Conservation (phyloP, 1,140 invertebrate genomes). For the Halesus radiatus region DNA sequence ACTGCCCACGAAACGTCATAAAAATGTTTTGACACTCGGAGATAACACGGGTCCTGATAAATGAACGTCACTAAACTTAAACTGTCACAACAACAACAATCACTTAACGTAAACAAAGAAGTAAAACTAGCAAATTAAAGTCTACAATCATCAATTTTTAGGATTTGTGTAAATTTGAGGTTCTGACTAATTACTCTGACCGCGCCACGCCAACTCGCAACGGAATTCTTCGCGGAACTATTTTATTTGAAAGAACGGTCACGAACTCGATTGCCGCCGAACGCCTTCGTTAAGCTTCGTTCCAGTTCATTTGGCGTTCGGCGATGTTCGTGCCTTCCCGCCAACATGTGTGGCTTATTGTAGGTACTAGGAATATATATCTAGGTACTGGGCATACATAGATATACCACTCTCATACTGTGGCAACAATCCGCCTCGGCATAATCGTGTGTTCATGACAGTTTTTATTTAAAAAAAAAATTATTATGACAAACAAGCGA, state of each 20-base stretch:
- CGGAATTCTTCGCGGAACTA: constrained; percentile 41
- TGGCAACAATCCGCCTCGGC: neutral
- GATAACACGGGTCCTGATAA: constrained; percentile 28
- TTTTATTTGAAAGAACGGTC: constrained; percentile 35
- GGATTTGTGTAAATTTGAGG: constrained; percentile 1
- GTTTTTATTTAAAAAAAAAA: neutral
- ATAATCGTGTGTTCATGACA: neutral
- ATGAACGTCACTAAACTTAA: constrained; percentile 14
- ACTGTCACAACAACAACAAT: constrained; percentile 25
- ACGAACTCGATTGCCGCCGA: constrained; percentile 26
- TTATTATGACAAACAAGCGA: neutral
- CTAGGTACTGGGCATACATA: too few species aligned
- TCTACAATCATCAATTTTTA: neutral
- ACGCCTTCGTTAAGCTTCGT: constrained; percentile 7
- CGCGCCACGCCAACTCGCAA: constrained; percentile 23
- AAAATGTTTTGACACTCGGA: constrained; percentile 22
- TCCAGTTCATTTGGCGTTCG: constrained; percentile 34
- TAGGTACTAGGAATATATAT: too few species aligned
- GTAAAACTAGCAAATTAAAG: neutral
- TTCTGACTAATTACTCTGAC: neutral
- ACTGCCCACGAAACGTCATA: constrained; percentile 28
- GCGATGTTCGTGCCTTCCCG: constrained; percentile 27
- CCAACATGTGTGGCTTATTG: neutral
- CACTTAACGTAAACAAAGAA: constrained; percentile 24
- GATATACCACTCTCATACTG: too few species aligned